A percentile compares a stretch with the other conserved stretches of the same genome.
Evolutionary conservation across 1,140 invertebrate species (phyloP).

Genomic region (Phthorimaea operculella): DNA sequence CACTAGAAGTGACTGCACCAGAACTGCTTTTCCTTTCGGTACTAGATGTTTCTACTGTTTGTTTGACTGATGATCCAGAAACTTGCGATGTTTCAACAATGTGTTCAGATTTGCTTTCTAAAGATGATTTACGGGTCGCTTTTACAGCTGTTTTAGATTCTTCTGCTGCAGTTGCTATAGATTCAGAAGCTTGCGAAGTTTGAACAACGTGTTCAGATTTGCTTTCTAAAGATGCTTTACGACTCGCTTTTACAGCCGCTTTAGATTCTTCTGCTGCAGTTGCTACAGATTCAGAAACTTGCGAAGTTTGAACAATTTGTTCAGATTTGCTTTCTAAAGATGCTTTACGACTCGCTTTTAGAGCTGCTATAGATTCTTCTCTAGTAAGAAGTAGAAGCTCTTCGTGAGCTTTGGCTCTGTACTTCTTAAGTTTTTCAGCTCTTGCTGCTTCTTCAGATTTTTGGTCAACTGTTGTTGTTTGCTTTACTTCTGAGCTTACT

Average conservation of each 20-base stretch:
- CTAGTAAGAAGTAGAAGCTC: background rate
- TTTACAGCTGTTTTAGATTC: background rate
- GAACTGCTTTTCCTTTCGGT: background rate
- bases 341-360: background rate
- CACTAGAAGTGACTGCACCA: too few species aligned
- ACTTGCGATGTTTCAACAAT: background rate
- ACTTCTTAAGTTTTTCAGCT: background rate
- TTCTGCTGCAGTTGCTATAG: background rate
- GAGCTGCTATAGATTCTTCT: background rate
- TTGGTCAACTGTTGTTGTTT: constrained; percentile 14
- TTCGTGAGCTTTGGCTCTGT: background rate
- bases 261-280: background rate
- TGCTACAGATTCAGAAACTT: background rate
- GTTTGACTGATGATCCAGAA: constrained; percentile 10
- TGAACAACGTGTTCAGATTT: background rate
- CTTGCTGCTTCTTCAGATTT: constrained; percentile 13
- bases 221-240: background rate
- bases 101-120: background rate
- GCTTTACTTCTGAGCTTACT: too few species aligned
- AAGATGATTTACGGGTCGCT: background rate
- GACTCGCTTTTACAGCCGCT: background rate
- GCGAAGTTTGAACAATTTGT: background rate
- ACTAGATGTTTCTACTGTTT: background rate
- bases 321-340: background rate
- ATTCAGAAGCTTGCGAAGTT: background rate